Base-by-base conservation (phyloP, 2,888 invertebrate genomes). In the Thecocarcelia acutangulata region DNA sequence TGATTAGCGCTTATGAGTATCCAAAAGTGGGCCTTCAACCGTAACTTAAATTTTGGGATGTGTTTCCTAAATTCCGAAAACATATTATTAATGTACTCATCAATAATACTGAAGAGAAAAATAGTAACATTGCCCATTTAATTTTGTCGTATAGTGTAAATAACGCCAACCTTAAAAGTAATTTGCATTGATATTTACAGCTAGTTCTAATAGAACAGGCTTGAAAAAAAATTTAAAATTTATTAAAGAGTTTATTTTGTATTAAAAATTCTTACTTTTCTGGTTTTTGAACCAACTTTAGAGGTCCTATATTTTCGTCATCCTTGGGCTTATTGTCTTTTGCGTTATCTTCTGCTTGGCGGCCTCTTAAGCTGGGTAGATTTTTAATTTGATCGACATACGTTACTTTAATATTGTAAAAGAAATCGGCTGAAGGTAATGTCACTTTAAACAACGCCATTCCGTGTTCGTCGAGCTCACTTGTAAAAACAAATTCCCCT, bases 181-280 rank as follows among this genome's bases (percentile, higher is more conserved):
- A n/a, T n/a, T n/a, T n/a, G n/a, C n/a, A n/a, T n/a, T n/a, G n/a
- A n/a, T n/a, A n/a, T n/a, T n/a, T n/a, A n/a, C n/a, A n/a, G n/a
- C n/a, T n/a, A n/a, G n/a, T n/a, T n/a, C n/a, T n/a, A n/a, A n/a
- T n/a, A n/a, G n/a, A n/a, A n/a, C n/a, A n/a, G n/a, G n/a, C n/a
- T n/a, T n/a, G n/a, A n/a, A n/a, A n/a, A n/a, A n/a, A n/a, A n/a
- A n/a, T n/a, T n/a, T n/a, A n/a, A n/a, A n/a, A n/a, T n/a, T n/a
- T n/a, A n/a, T n/a, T n/a, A n/a, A n/a, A n/a, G n/a, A n/a, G n/a
- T 17, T 8, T 44, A 1, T 46, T 5, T 11, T 46, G 15, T 15
- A 3, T 46, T 17, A 5, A 21, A 50, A 24, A 37, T n/a, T 13
- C 84, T 83, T 82, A 84, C 84, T 69, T 75, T 37, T 82, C 63